phyloP scores from a whole-genome alignment of 2,888 invertebrate genomes.

The Linnaemya vulpina region DNA sequence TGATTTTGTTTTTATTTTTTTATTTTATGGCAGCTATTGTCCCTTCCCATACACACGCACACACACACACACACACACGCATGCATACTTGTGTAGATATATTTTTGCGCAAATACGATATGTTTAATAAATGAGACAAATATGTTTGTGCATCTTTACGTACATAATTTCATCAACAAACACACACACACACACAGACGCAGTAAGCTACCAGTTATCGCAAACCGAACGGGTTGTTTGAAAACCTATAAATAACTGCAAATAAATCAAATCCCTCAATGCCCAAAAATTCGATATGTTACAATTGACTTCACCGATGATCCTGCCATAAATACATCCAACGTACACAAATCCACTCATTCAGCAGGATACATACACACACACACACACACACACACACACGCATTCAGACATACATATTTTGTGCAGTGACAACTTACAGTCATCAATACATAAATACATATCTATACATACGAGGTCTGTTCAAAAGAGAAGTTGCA shows the following conservation, averaged over 20 bases:
- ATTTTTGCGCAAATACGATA: conserved; percentile 4
- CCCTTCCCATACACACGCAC: conserved; percentile 21
- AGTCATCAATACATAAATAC: background rate
- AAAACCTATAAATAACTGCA: conserved; percentile 82
- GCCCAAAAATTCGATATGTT: conserved; percentile 82
- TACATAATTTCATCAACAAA: background rate
- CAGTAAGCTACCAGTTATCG: conserved; percentile 43
- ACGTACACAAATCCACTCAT: conserved; percentile 45
- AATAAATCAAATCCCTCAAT: conserved; percentile 83
- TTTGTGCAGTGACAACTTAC: background rate
- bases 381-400: background rate
- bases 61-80: background rate
- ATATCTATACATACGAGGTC: too few relatives aligned
- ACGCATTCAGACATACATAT: too few relatives aligned
- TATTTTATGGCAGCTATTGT: conserved; percentile 49
- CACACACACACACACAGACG: conserved; percentile 12
- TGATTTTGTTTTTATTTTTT: conserved; percentile 28
- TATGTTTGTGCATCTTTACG: conserved; percentile 4
- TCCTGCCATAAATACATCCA: conserved; percentile 68
- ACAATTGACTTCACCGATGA: conserved; percentile 82
- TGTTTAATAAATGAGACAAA: conserved; percentile 47
- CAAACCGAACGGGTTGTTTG: conserved; percentile 69
- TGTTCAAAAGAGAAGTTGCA: too few relatives aligned
- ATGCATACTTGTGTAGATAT: background rate
- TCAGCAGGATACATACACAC: background rate